phyloP scores from a whole-genome alignment of 2,797 vertebrate genomes.

The Brachymystax lenok region DNA sequence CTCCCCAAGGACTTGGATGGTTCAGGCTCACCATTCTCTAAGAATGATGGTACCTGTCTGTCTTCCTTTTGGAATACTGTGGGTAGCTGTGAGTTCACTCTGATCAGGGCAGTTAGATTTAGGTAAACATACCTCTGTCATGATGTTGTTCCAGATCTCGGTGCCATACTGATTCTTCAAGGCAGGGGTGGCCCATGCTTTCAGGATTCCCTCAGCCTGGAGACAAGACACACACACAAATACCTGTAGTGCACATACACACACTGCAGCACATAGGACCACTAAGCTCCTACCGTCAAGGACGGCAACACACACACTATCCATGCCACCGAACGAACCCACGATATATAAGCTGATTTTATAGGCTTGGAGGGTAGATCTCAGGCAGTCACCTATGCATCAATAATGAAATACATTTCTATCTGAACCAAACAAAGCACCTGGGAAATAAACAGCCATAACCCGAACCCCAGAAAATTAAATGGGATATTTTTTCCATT shows the following conservation, averaged over 20 bases:
- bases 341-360: conserved; percentile 29
- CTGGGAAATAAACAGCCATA: conserved; percentile 50
- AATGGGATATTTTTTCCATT: conserved; percentile 35
- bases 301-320: too few species aligned
- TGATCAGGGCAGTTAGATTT: too few species aligned
- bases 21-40: too few species aligned
- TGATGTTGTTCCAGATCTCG: conserved; percentile 84
- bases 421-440: conserved; percentile 55
- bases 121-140: conserved; percentile 76
- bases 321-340: not conserved
- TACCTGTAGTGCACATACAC: not conserved
- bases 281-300: not conserved
- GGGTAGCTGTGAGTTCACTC: too few species aligned
- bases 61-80: not conserved
- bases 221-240: conserved; percentile 12
- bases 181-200: conserved; percentile 61
- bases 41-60: not conserved
- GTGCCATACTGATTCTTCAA: conserved; percentile 81
- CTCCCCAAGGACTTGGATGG: not conserved
- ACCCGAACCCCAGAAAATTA: conserved; percentile 32
- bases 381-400: conserved; percentile 45
- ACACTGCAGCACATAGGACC: not conserved
- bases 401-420: conserved; percentile 58
- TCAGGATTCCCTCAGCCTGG: conserved; percentile 80
- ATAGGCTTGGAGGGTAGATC: conserved; percentile 28